Evolutionary conservation across 2,888 invertebrate species (phyloP).

Genomic region (Aphidoletes aphidimyza): DNA sequence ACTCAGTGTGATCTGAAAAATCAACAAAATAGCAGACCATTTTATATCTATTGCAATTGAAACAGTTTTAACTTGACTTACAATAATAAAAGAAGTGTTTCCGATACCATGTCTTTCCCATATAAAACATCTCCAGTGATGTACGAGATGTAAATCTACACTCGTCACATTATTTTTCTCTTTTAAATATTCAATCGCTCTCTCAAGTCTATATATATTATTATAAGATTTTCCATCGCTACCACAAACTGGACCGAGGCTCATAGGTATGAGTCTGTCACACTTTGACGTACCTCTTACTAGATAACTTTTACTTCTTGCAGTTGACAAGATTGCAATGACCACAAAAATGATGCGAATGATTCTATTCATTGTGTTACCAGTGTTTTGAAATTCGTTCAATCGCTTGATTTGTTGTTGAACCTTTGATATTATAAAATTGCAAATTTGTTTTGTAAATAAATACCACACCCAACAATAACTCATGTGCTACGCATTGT

Average conservation of each 20-base stretch:
- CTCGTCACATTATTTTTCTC: conserved; percentile 39
- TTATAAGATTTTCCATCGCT: conserved; percentile 24
- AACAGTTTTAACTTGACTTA: conserved; percentile 40
- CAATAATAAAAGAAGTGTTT: conserved; percentile 27
- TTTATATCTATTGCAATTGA: conserved; percentile 43
- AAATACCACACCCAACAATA: conserved; percentile 28
- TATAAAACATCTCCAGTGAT: conserved; percentile 12
- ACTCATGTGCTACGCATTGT: not conserved
- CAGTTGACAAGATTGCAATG: conserved; percentile 47
- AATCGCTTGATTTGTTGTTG: conserved; percentile 50
- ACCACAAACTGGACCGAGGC: conserved; percentile 31
- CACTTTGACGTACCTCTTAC: too few species aligned
- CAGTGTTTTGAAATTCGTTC: conserved; percentile 50
- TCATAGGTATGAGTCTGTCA: not conserved
- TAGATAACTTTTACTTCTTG: too few species aligned
- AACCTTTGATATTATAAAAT: conserved; percentile 42
- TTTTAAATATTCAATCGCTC: conserved; percentile 11
- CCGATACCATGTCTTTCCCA: conserved; percentile 45
- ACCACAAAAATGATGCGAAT: conserved; percentile 39
- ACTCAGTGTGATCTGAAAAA: conserved; percentile 52
- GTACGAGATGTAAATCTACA: conserved; percentile 38
- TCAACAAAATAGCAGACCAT: conserved; percentile 29
- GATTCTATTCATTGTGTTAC: conserved; percentile 50
- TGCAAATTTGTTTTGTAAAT: conserved; percentile 45
- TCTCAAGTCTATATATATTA: conserved; percentile 1